Evolutionary conservation across 2,113 vertebrate species (phyloP), one percentile per base, ranked within the genome.

Genomic region (Pseudorasbora parva): DNA sequence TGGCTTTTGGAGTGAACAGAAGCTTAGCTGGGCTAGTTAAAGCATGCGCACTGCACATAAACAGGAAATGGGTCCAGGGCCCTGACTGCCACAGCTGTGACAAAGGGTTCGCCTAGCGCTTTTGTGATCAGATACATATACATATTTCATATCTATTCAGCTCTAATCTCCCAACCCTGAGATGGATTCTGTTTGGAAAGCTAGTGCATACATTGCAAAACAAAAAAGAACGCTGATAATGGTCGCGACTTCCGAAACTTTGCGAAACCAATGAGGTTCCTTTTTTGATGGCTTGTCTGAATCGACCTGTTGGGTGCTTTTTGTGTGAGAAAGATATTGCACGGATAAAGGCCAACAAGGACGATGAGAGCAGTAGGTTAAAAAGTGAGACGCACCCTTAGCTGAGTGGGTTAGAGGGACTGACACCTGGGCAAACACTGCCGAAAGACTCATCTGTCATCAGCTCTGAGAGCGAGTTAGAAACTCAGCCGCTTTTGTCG

Each of bases 391-490:
- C 90, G 92, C 89, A 87, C 93, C 94, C 92, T 83, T 47, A 90
- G 88, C 93, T 93, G 93, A 93, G 92, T 91, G 88, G 92, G 93
- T 91, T 91, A 88, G 87, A 90, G 92, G 88, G 95, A 91, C 88
- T 91, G 93, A 94, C 94, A 96, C 95, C 95, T 95, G 94, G 94
- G 92, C 94, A 94, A 96, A 95, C 90, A 95, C 92, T 91, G 93
- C 92, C 91, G 89, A 93, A 72, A 92, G 90, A 87, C 91, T 92
- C 91, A 92, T 94, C 95, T 96, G 94, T 97, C 96, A 95, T 93
- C 93, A 73, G 88, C 92, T 92, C 93, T 91, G 94, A 95, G 49
- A 74, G 74, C 49, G 90, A 93, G 93, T 92, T 91, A 93, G 93
- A 94, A 93, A 93, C 87, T 90, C 90, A 90, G 91, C 92, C 89